Evolutionary conservation across 1,140 invertebrate species (phyloP), one percentile per base, ranked within the genome.

Genomic region (Halesus radiatus): DNA sequence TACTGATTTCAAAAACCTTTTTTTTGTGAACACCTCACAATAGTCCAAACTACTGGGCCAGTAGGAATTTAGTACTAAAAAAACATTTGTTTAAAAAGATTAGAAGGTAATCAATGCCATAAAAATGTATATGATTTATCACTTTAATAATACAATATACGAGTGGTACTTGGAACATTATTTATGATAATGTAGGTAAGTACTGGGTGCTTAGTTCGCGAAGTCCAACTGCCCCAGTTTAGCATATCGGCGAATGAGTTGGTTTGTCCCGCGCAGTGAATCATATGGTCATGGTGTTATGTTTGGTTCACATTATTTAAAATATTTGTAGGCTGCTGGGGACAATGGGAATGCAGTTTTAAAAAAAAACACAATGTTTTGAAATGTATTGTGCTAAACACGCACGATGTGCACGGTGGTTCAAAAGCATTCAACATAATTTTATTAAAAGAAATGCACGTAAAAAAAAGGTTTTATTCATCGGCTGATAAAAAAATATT

Each of bases 381-480:
- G 62, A 66, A 66, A 66, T n/a, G 22, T 29, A 66, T 66, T 66
- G 62, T 66, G 22, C 62, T 29, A 29, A 66, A 37, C 62, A 29
- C 62, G 62, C 62, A 66, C 62, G 26, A 32, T 15, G 23, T 66
- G 20, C 62, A 66, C 13, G 62, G 22, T 66, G 22, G 29, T 66
- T 23, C 20, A 13, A 8, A 60, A 60, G 20, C 8, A 45, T 13
- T 1, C 8, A 1, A 13, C 37, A n/a, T n/a, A n/a, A n/a, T n/a
- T n/a, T n/a, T n/a, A n/a, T n/a, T n/a, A n/a, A n/a, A n/a, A n/a
- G n/a, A n/a, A n/a, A n/a, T n/a, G n/a, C n/a, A n/a, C n/a, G n/a
- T n/a, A n/a, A n/a, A n/a, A n/a, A n/a, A n/a, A n/a, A n/a, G n/a
- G n/a, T n/a, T n/a, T n/a, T n/a, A n/a, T n/a, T n/a, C n/a, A n/a